phyloP scores from a whole-genome alignment of 2,113 vertebrate species.

The Agelaius phoeniceus region DNA sequence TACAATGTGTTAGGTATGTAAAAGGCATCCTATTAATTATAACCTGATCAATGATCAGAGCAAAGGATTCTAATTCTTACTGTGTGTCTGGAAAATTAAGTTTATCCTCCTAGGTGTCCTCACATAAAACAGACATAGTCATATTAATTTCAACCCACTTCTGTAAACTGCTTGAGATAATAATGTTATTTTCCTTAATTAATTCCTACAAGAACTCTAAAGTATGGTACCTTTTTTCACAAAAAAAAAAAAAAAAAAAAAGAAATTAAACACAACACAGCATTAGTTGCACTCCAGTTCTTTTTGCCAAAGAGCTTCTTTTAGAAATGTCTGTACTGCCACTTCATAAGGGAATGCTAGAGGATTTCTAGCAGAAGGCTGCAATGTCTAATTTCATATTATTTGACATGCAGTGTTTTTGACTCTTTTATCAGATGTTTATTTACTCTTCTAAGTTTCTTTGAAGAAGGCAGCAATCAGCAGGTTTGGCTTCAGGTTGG shows the following conservation, averaged over 20 bases:
- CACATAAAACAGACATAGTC: background rate
- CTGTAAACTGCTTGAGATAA: background rate
- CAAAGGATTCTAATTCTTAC: background rate
- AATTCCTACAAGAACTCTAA: background rate
- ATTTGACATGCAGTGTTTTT: background rate
- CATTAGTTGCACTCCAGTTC: background rate
- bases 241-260: too few species aligned
- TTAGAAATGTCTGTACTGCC: background rate
- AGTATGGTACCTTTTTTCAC: background rate
- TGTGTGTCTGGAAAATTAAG: background rate
- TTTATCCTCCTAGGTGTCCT: background rate
- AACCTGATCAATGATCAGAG: background rate
- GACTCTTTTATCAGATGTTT: background rate
- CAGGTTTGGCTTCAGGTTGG: background rate
- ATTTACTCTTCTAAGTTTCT: background rate
- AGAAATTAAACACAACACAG: background rate
- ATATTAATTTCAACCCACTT: background rate
- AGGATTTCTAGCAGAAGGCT: background rate
- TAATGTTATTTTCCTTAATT: background rate
- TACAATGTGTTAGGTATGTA: rapidly evolving
- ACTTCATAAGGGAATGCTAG: background rate
- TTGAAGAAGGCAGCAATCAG: background rate
- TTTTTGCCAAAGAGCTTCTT: background rate
- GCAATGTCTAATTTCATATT: background rate
- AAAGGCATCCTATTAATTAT: background rate